A percentile compares a stretch with the other conserved stretches of the same genome.
phyloP scores from a whole-genome alignment of 2,888 invertebrate genomes.

The Drosophila antonietae region DNA sequence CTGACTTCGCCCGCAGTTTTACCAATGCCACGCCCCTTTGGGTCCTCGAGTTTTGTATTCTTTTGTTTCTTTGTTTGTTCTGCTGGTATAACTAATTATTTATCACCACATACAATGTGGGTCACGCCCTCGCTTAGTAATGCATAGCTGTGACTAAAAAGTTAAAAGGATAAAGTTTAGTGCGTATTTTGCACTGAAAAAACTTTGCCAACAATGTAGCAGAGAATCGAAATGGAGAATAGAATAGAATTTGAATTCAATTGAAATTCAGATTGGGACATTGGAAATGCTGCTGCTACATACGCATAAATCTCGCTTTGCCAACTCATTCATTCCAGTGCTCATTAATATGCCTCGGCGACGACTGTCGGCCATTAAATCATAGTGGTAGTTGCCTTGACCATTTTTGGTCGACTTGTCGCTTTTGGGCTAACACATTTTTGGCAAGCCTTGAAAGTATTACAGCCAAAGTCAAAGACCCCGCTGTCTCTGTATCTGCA shows the following conservation, averaged over 20 bases:
- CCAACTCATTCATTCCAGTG: conserved; percentile 25
- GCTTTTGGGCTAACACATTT: conserved; percentile 20
- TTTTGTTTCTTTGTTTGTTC: conserved; percentile 21
- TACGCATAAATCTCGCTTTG: conserved; percentile 22
- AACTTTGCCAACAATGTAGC: conserved; percentile 34
- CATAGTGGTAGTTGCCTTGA: conserved; percentile 60
- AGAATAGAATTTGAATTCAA: conserved; percentile 33
- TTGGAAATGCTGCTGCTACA: conserved; percentile 9
- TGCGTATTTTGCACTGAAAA: conserved; percentile 17
- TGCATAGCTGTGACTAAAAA: conserved; percentile 37
- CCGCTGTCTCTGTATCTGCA: background rate
- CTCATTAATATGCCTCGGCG: conserved; percentile 65
- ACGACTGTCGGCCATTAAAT: conserved; percentile 59
- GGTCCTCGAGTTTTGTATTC: conserved; percentile 2
- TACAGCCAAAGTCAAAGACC: conserved; percentile 46
- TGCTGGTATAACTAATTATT: conserved; percentile 38
- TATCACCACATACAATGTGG: conserved; percentile 34
- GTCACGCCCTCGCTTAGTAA: conserved; percentile 41
- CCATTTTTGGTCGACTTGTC: conserved; percentile 51
- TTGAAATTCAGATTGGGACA: conserved; percentile 40
- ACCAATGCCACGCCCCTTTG: conserved; percentile 31
- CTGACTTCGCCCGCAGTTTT: conserved; percentile 20
- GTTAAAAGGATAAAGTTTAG: conserved; percentile 34
- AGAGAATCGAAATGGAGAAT: conserved; percentile 21
- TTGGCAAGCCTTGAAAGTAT: conserved; percentile 46